These are phyloP conservation scores for Paguma larvata DNA, from an alignment of 2,797 vertebrate genomes.

Conservation along the genomic window DNA sequence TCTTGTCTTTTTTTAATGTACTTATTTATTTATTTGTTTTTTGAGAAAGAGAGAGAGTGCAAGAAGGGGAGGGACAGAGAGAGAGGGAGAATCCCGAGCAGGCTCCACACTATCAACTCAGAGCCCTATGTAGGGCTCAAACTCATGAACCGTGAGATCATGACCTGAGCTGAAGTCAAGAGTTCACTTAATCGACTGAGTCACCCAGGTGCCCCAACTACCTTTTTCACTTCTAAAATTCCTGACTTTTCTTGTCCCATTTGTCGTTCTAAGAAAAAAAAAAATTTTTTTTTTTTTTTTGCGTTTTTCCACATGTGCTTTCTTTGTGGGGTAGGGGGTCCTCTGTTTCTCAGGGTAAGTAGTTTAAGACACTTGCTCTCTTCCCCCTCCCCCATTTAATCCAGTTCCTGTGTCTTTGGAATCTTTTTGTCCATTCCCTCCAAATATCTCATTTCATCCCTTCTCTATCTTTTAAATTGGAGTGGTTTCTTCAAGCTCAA, in stretches of 20 bases:
- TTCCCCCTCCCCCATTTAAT: not conserved
- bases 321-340: not conserved
- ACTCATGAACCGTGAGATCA: not conserved
- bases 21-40: too few relatives aligned
- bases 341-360: not conserved
- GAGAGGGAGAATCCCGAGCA: too few relatives aligned
- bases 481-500: conserved; percentile 83
- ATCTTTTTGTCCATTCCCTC: conserved; percentile 65
- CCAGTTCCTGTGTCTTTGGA: not conserved
- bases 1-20: not conserved
- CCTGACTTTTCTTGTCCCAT: conserved; percentile 47
- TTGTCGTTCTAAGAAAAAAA: not conserved
- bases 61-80: too few relatives aligned
- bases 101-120: not conserved
- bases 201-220: not conserved
- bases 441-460: conserved; percentile 73
- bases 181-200: not conserved
- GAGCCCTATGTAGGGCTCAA: not conserved
- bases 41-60: too few relatives aligned
- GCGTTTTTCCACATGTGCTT: not conserved
- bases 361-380: not conserved
- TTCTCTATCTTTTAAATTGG: conserved; percentile 83
- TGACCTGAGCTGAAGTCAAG: not conserved
- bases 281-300: not conserved
- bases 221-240: conserved; percentile 36